Evolutionary conservation across 1,140 invertebrate genomes (phyloP).

Genomic region (Asobara japonica): DNA sequence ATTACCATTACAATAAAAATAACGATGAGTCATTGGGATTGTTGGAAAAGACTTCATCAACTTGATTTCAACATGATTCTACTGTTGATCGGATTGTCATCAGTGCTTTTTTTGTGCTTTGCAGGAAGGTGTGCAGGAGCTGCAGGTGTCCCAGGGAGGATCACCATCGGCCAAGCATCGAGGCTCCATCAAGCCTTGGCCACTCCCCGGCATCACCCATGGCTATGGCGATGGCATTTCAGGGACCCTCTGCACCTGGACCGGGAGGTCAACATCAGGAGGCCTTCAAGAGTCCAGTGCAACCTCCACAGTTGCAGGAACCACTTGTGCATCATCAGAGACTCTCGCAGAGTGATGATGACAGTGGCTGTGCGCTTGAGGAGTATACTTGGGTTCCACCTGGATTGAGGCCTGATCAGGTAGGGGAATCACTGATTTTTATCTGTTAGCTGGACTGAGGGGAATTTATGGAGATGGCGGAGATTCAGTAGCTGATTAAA

Average conservation of each 20-base stretch:
- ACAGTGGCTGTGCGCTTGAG: slow-evolving; percentile 95
- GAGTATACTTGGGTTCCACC: slow-evolving; percentile 99
- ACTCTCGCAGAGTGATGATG: slow-evolving; percentile 95
- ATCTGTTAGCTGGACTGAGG: background rate
- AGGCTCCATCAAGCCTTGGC: slow-evolving; percentile 48
- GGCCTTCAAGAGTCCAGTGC: slow-evolving; percentile 57
- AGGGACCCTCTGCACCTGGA: slow-evolving; percentile 45
- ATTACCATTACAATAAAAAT: slow-evolving; percentile 9
- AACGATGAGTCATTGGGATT: background rate
- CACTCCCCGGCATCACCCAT: slow-evolving; percentile 55
- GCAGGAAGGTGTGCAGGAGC: slow-evolving; percentile 77
- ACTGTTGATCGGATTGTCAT: slow-evolving; percentile 18
- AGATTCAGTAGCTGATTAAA: background rate
- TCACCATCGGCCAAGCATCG: slow-evolving; percentile 63
- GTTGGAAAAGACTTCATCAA: slow-evolving; percentile 1
- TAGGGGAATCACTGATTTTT: slow-evolving; percentile 56
- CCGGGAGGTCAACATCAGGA: slow-evolving; percentile 41
- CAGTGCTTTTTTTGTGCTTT: slow-evolving; percentile 44
- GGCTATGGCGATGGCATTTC: slow-evolving; percentile 62
- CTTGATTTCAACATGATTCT: slow-evolving; percentile 2
- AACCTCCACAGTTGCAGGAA: slow-evolving; percentile 57
- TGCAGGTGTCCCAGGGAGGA: slow-evolving; percentile 77
- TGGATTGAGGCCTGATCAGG: slow-evolving; percentile 94
- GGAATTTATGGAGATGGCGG: background rate
- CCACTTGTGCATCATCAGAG: slow-evolving; percentile 75